Base-by-base conservation (phyloP, 1,140 invertebrate genomes). In the Ctenoplectra terminalis region DNA sequence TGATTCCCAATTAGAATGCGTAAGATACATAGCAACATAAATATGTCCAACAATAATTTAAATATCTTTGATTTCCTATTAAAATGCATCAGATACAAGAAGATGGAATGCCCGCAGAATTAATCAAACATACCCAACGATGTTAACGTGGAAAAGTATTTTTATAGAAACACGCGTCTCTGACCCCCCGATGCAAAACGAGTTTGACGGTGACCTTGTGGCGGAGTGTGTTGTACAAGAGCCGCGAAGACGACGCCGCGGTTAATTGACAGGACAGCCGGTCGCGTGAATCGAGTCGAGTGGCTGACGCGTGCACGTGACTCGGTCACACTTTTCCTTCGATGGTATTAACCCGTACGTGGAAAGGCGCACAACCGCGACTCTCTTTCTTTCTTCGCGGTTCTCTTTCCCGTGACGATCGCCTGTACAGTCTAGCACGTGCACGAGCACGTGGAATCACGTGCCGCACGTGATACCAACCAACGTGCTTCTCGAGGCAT, bases 381-480 rank as follows among this genome's bases (percentile, higher is more conserved):
- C 34, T 84, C 43, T 84, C 77, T 81, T 74, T 84, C 82, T 73
- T 60, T 50, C 71, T 61, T 23, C 11, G 23, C 69, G 52, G 40
- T 40, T 40, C 40, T 40, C 40, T 40, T 40, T 40, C 40, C 40
- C 40, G 40, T 40, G 40, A 40, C 34, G 48, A 76, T 69, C 73
- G 82, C 34, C 37, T 23, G 48, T 40, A 40, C 15, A 20, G n/a
- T 58, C 63, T 40, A 67, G 90, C 90, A 91, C 91, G 91, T 90
- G 91, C 88, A 87, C n/a, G 76, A 80, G 72, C 80, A 83, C 73
- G 84, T 83, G 85, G 79, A 81, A 88, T 90, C 90, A 90, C 90
- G 88, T 90, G 90, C 85, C 37, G 89, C 91, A 91, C 92, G 92
- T 92, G 92, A 92, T 87, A 86, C 67, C 79, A 63, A 50, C 84